These are phyloP conservation scores for Meriones unguiculatus DNA, from an alignment of 2,113 vertebrate genomes.

Conservation along the genomic window DNA sequence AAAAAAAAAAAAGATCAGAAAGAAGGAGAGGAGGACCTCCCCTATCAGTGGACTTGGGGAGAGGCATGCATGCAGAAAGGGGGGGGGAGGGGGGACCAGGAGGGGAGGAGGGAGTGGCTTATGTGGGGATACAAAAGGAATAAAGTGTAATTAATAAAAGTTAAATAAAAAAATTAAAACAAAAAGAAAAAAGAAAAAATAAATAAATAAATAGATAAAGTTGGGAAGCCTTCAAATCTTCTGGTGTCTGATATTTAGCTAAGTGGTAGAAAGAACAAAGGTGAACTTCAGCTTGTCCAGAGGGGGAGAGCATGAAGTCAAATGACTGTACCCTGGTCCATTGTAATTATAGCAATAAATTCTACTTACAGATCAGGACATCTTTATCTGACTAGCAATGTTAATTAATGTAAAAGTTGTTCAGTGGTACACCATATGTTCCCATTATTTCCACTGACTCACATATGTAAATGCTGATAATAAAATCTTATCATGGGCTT, in stretches of 20 bases:
- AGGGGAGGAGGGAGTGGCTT: no score
- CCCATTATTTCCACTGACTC: not conserved
- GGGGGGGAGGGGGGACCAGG: no score
- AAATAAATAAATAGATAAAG: not conserved
- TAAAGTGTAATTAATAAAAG: no score
- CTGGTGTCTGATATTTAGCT: not conserved
- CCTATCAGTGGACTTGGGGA: no score
- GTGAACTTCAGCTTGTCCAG: not conserved
- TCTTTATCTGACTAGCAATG: not conserved
- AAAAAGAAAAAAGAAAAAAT: no score
- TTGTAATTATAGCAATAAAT: not conserved
- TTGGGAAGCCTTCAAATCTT: not conserved
- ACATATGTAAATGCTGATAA: not conserved
- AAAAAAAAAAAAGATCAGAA: no score
- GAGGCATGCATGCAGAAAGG: no score
- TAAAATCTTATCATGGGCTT: not conserved
- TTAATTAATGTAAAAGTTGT: not conserved
- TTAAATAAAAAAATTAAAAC: no score
- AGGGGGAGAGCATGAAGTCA: not conserved
- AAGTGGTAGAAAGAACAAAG: not conserved
- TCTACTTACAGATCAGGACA: not conserved
- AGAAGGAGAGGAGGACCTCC: no score
- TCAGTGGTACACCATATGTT: not conserved
- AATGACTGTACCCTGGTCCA: not conserved
- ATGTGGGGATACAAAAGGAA: no score